Conservation (phyloP, 2,888 invertebrate species). For the Vesta saturnalis region DNA sequence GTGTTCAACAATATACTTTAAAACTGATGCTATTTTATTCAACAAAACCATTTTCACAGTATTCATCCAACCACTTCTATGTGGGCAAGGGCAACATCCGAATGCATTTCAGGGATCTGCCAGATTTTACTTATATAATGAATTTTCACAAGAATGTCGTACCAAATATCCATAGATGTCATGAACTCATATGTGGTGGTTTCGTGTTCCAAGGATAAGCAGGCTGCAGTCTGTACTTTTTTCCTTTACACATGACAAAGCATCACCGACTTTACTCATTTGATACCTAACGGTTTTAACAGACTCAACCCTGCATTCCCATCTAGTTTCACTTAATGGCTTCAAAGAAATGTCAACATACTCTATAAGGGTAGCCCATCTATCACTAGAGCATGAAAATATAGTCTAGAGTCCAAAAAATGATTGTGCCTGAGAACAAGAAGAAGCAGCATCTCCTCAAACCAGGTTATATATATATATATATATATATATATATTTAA, state of each 20-base stretch:
- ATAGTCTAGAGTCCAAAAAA: constrained; percentile 32
- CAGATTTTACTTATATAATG: constrained; percentile 28
- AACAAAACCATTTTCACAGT: constrained; percentile 29
- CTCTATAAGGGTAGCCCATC: constrained; percentile 34
- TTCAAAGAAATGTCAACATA: constrained; percentile 29
- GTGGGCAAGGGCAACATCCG: constrained; percentile 16
- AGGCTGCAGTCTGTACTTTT: constrained; percentile 19
- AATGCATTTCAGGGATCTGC: constrained; percentile 18
- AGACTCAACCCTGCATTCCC: constrained; percentile 8
- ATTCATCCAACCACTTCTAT: constrained; percentile 18
- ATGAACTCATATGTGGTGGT: constrained; percentile 25
- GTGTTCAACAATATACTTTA: no score
- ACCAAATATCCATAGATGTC: constrained; percentile 23
- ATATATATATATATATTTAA: no score
- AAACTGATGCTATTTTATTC: no score
- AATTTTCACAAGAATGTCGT: constrained; percentile 25
- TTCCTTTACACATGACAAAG: constrained; percentile 18
- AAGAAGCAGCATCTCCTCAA: constrained; percentile 31
- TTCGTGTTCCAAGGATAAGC: constrained; percentile 27
- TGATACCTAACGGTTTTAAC: constrained; percentile 25
- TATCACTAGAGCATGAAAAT: constrained; percentile 31
- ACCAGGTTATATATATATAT: constrained; percentile 35
- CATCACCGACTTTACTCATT: constrained; percentile 18
- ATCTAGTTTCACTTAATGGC: constrained; percentile 1
- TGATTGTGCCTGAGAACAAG: constrained; percentile 19